These are phyloP conservation scores for Neomicropteryx cornuta DNA, from an alignment of 1,140 invertebrate genomes.

Conservation along the genomic window DNA sequence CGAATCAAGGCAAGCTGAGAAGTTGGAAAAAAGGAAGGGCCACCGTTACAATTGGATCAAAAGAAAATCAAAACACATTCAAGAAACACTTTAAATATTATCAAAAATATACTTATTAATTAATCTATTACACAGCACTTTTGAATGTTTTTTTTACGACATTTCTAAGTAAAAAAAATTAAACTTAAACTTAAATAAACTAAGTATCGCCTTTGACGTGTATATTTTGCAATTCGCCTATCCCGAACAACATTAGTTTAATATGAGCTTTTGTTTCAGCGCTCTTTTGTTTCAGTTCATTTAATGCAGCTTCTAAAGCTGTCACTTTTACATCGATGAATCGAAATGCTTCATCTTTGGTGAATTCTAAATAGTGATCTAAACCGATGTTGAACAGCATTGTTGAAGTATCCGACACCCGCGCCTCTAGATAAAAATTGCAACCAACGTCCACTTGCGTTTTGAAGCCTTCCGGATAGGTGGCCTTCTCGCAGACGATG, in stretches of 20 bases:
- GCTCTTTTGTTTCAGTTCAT: conserved; percentile 51
- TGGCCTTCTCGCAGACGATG: conserved; percentile 40
- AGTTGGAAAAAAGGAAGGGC: too few species aligned
- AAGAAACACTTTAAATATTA: too few species aligned
- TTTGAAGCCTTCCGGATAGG: conserved; percentile 50
- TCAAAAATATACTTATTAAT: too few species aligned
- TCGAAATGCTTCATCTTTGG: conserved; percentile 52
- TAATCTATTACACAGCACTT: too few species aligned
- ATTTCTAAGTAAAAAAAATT: too few species aligned
- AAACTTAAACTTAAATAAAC: too few species aligned
- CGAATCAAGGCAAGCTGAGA: too few species aligned
- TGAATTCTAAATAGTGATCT: conserved; percentile 65
- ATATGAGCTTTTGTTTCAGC: conserved; percentile 67
- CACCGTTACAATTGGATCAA: too few species aligned
- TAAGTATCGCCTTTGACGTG: too few species aligned
- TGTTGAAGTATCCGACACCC: conserved; percentile 52
- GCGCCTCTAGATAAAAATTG: conserved; percentile 62
- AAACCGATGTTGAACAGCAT: conserved; percentile 67
- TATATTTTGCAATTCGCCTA: conserved; percentile 46
- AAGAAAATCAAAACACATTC: too few species aligned
- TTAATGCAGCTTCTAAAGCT: conserved; percentile 48
- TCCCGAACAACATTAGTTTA: conserved; percentile 59
- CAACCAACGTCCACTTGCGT: conserved; percentile 70
- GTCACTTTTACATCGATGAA: conserved; percentile 60
- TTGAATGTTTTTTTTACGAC: too few species aligned